Base-by-base conservation (phyloP, 2,797 vertebrate genomes). In the Siniperca scherzeri region DNA sequence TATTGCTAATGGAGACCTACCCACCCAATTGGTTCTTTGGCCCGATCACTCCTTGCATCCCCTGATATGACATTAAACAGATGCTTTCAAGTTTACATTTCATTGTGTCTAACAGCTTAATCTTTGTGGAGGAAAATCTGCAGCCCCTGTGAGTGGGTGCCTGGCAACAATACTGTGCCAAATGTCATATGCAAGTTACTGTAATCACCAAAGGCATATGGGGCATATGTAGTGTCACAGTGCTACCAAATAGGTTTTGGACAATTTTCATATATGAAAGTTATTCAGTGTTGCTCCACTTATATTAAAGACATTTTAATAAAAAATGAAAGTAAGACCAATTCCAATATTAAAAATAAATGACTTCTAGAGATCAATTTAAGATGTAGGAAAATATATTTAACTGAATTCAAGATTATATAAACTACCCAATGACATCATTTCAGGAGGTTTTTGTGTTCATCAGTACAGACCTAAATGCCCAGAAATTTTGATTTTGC, bases 401-500 rank as follows among this genome's bases (percentile, higher is more conserved):
- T 30, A 48, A 50, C 27, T 67, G 27, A 50, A 22, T 33, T 33
- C 7, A 52, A 66, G 16, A 66, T 66, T 11, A 48, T 25, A 11
- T 66, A 66, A 27, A 4, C 14, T 22, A 44, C 21, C 19, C 16
- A 33, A 9, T 52, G 5, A 53, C 3, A 2, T 22, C 17, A 70
- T 42, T 40, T 56, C 22, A 55, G 17, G 2, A 50, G 4, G 17
- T 8, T 67, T 22, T 40, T 62, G 36, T 66, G 14, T 17, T 48
- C 25, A 64, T 44, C 38, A 44, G 1, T 11, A 10, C 21, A 53
- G 13, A 50, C 21, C 6, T 36, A 14, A 33, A 36, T 56, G n/a
- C 16, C 9, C n/a, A 70, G 38, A 44, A 70, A 59, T 57, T n/a
- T 30, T 30, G 4, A 36, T 50, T 50, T 50, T 85, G 30, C 30